Conservation (phyloP, 2,113 vertebrate genomes). For the Silurus meridionalis region DNA sequence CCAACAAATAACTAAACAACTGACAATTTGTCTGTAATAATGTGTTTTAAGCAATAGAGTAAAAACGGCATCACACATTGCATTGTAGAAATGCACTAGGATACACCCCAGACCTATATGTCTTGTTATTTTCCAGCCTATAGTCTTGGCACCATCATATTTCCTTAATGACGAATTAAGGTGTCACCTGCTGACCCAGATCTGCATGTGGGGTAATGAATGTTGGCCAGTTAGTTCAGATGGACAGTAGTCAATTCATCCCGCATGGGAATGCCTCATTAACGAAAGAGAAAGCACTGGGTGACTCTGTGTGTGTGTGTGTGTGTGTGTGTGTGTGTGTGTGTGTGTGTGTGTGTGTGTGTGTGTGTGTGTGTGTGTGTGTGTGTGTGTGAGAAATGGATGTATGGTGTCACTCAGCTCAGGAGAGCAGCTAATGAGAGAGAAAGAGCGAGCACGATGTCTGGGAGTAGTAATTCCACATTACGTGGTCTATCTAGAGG, state of each 20-base stretch:
- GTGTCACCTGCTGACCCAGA: conserved; percentile 77
- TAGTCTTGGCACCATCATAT: conserved; percentile 64
- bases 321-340: conserved; percentile 21
- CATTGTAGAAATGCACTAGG: neutral
- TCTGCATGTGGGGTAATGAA: conserved; percentile 83
- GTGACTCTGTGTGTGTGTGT: conserved; percentile 53
- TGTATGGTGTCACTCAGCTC: conserved; percentile 98
- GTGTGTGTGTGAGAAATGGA: conserved; percentile 76
- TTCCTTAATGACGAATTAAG: conserved; percentile 71
- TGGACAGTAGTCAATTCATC: conserved; percentile 95
- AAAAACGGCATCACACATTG: neutral
- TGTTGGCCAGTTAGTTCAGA: conserved; percentile 81
- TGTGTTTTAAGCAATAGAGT: neutral
- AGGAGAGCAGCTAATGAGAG: conserved; percentile 94
- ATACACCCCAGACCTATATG: conserved; percentile 56
- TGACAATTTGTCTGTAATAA: neutral
- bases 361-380: conserved; percentile 36
- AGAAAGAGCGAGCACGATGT: conserved; percentile 68
- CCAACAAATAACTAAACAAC: neutral
- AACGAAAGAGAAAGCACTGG: conserved; percentile 70
- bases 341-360: conserved; percentile 26
- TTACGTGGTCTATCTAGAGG: conserved; percentile 72
- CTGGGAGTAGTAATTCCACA: conserved; percentile 78
- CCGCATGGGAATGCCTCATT: conserved; percentile 97
- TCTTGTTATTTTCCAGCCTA: conserved; percentile 43